Percentiles rank a stretch among this genome's conserved stretches.
phyloP scores from a whole-genome alignment of 2,888 invertebrate genomes.

The Tyria jacobaeae region DNA sequence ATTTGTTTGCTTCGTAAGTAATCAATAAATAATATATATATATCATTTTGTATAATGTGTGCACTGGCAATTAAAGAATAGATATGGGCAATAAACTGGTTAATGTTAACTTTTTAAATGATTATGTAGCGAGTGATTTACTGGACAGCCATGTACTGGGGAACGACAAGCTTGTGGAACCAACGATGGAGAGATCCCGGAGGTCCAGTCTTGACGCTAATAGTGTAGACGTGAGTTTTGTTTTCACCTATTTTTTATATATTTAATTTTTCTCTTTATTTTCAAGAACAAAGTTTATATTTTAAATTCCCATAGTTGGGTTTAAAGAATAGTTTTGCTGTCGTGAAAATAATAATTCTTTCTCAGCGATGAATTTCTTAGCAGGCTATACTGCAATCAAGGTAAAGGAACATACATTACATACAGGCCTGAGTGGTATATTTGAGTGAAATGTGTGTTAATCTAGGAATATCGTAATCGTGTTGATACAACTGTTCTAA shows the following conservation, averaged over 20 bases:
- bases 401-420: conserved; percentile 2
- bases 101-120: conserved; percentile 76
- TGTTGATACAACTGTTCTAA: neutral
- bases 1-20: conserved; percentile 57
- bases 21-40: conserved; percentile 60
- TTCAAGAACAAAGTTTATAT: neutral
- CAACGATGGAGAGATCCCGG: conserved; percentile 78
- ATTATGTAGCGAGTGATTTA: conserved; percentile 81
- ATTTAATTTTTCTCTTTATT: too few species aligned
- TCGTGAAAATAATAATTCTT: neutral
- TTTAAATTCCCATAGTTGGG: neutral
- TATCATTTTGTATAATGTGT: conserved; percentile 75
- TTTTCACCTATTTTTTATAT: neutral
- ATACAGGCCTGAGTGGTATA: neutral
- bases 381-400: neutral
- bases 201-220: conserved; percentile 79
- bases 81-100: conserved; percentile 80
- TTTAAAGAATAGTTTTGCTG: neutral
- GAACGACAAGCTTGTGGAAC: conserved; percentile 73
- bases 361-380: neutral
- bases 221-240: conserved; percentile 82
- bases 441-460: neutral
- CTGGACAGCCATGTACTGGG: conserved; percentile 83
- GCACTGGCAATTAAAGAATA: conserved; percentile 70
- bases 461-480: neutral